Conservation (phyloP, 2,888 invertebrate genomes). For the Dilophus febrilis region DNA sequence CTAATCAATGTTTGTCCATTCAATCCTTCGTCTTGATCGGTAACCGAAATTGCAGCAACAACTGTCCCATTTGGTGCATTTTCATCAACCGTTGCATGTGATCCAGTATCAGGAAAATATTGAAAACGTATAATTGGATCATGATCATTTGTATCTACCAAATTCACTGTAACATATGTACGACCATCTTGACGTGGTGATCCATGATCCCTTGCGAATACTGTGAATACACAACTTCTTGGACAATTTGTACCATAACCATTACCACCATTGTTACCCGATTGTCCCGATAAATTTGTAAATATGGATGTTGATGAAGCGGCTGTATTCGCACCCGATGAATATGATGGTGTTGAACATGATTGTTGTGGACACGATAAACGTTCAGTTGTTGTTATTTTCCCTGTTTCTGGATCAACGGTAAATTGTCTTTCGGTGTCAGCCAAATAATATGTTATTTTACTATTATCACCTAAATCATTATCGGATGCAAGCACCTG, state of each 20-base stretch:
- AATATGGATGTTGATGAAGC: no score
- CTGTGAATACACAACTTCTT: conserved; percentile 87
- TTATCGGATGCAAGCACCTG: conserved; percentile 88
- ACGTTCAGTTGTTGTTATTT: conserved; percentile 66
- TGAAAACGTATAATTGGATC: conserved; percentile 81
- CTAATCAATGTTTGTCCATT: conserved; percentile 77
- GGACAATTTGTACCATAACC: conserved; percentile 42
- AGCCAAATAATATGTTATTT: conserved; percentile 77
- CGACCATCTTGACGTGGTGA: conserved; percentile 79
- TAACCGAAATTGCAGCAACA: conserved; percentile 84
- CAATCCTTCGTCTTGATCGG: conserved; percentile 79
- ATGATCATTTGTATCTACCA: conserved; percentile 86
- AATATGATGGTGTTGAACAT: conserved; percentile 38
- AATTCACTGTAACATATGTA: conserved; percentile 83
- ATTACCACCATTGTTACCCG: no score
- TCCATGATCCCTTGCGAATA: conserved; percentile 86
- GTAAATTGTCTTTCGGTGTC: conserved; percentile 76
- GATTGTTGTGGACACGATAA: conserved; percentile 63
- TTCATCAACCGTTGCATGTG: conserved; percentile 84
- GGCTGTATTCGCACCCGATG: no score
- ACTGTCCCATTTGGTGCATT: conserved; percentile 79
- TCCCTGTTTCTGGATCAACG: conserved; percentile 82
- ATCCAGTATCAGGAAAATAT: conserved; percentile 67
- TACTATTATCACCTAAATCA: conserved; percentile 83
- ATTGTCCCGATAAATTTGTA: no score